Base-by-base conservation (phyloP, 2,797 vertebrate species). In the Spondyliosoma cantharus region DNA sequence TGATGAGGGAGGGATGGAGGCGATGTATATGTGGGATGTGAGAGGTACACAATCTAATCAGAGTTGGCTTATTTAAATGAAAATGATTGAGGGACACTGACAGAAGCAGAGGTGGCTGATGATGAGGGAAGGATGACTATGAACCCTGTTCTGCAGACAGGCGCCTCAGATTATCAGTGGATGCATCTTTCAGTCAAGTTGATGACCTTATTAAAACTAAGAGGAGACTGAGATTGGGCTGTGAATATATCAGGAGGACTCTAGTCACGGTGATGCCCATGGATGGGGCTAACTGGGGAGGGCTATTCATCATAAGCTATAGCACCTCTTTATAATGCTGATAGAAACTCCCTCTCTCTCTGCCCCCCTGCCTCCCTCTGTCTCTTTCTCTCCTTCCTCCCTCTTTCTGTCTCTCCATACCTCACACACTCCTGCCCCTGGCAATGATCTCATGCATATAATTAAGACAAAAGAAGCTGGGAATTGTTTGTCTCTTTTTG, bases 161-260 rank as follows among this genome's bases (percentile, higher is more conserved):
- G 84, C 72, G 57, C 83, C 83, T 86, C 75, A 82, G 90, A 91
- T 92, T 93, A 93, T 93, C 87, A 86, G 85, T 78, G 76, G 89
- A 92, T 91, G 91, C 88, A 93, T 92, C 92, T 91, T 92, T 93
- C 88, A 91, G 92, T 94, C 91, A 93, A 93, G 89, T 92, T 94
- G 89, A 93, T 93, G 93, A 94, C 94, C 93, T 95, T 95, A 93
- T 93, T 94, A 93, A 91, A 94, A 91, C 89, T 92, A 89, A 87
- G 89, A 90, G 91, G 91, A 90, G 89, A 92, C 86, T 85, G 89
- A 90, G 92, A 93, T 92, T 90, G 86, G 87, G 85, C 81, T 83
- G 90, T 90, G 93, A 95, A 94, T 94, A 92, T 92, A 93, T 93
- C 90, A 90, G 85, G 79, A 89, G 68, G 68, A 73, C 86, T 84